These are phyloP conservation scores for Bergia sp. DNA, from an alignment of 92 coral and sea anemone genomes.

Conservation along the genomic window DNA sequence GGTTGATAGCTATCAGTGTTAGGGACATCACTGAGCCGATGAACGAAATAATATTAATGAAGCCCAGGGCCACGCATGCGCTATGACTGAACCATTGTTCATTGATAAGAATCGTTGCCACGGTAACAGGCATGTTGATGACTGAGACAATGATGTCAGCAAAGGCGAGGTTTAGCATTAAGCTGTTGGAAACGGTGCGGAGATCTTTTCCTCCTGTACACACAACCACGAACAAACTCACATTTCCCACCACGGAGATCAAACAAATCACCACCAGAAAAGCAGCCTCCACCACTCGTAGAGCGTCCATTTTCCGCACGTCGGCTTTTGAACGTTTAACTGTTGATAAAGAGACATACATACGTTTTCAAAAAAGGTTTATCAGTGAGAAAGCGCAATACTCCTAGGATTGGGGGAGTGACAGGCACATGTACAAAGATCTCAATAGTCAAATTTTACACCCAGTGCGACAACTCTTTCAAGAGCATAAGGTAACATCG, in stretches of 20 bases:
- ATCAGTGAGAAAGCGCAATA: too few relatives aligned
- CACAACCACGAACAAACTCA: slow-evolving; percentile 67
- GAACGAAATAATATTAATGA: slow-evolving; percentile 79
- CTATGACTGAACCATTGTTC: slow-evolving; percentile 69
- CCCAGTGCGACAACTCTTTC: too few relatives aligned
- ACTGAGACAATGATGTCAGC: slow-evolving; percentile 86
- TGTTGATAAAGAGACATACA: not conserved
- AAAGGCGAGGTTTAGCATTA: slow-evolving; percentile 82
- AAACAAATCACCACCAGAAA: slow-evolving; percentile 57
- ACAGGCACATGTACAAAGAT: too few relatives aligned
- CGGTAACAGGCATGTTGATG: slow-evolving; percentile 92
- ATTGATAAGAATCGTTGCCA: slow-evolving; percentile 55
- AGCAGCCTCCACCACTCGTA: slow-evolving; percentile 45
- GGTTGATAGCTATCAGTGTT: slow-evolving; percentile 85
- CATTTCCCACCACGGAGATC: slow-evolving; percentile 59
- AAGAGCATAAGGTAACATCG: too few relatives aligned
- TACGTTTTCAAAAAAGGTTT: too few relatives aligned
- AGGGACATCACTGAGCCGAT: slow-evolving; percentile 85
- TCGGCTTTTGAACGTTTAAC: not conserved
- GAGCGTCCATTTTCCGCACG: not conserved
- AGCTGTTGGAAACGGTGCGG: slow-evolving; percentile 72
- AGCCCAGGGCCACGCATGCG: slow-evolving; percentile 76
- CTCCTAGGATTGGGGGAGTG: too few relatives aligned
- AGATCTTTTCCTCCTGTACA: slow-evolving; percentile 48
- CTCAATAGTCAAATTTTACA: too few relatives aligned